Evolutionary conservation across 2,113 vertebrate species (phyloP).

Genomic region (Polypterus bichir): DNA sequence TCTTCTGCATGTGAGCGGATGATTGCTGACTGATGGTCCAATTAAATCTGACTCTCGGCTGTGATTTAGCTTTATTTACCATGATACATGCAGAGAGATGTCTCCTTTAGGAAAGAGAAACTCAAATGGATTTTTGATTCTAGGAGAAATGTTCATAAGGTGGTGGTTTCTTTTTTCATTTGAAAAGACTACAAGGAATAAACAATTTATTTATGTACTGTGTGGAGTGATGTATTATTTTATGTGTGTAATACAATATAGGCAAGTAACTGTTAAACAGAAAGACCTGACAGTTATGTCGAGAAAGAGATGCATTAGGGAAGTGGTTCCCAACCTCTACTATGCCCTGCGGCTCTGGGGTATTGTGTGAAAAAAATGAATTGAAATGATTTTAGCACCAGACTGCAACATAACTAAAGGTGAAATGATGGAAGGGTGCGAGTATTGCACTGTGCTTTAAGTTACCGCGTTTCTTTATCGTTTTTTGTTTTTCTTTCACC

Average conservation of each 20-base stretch:
- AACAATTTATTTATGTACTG: too few relatives aligned
- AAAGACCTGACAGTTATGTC: too few relatives aligned
- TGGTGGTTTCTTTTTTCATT: not conserved
- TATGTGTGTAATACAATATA: not conserved
- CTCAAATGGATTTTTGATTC: slow-evolving; percentile 9
- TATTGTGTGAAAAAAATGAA: too few relatives aligned
- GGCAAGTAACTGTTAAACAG: too few relatives aligned
- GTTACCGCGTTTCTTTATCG: not conserved
- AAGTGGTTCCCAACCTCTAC: too few relatives aligned
- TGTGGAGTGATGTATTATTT: not conserved
- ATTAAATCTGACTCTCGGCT: slow-evolving; percentile 11
- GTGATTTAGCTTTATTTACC: slow-evolving; percentile 19
- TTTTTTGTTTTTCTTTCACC: not conserved
- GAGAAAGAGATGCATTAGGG: too few relatives aligned
- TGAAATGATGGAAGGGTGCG: too few relatives aligned
- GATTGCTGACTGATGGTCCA: slow-evolving; percentile 6
- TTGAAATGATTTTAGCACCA: too few relatives aligned
- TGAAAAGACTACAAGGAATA: not conserved
- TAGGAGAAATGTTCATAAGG: slow-evolving; percentile 6
- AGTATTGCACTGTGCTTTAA: not conserved
- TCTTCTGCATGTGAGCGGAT: slow-evolving; percentile 7
- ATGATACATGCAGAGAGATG: slow-evolving; percentile 12
- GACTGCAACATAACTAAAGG: too few relatives aligned
- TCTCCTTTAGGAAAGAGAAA: slow-evolving; percentile 16
- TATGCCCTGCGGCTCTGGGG: too few relatives aligned